These are phyloP conservation scores for Drosophila monieri DNA, from an alignment of 2,888 invertebrate species.

Conservation along the genomic window DNA sequence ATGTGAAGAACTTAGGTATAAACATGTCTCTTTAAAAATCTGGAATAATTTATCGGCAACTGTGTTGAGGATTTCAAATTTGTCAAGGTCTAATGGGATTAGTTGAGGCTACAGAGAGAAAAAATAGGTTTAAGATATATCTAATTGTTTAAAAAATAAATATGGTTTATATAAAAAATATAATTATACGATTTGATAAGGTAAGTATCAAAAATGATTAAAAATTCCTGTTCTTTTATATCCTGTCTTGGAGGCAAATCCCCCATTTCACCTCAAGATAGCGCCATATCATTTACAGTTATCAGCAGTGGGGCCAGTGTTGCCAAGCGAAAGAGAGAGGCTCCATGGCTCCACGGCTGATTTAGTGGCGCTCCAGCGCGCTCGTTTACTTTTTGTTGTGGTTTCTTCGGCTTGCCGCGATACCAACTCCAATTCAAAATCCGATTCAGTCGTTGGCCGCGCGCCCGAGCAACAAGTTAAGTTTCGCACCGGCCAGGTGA, in stretches of 20 bases:
- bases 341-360: constrained; percentile 3
- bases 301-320: constrained; percentile 9
- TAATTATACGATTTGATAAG: neutral
- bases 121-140: neutral
- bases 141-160: neutral
- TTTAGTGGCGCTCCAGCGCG: neutral
- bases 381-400: constrained; percentile 12
- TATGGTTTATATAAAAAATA: neutral
- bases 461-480: constrained; percentile 62
- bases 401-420: constrained; percentile 35
- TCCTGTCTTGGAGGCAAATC: constrained; percentile 8
- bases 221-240: neutral
- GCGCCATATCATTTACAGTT: constrained; percentile 11
- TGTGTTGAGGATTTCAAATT: neutral
- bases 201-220: neutral
- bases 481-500: constrained; percentile 44
- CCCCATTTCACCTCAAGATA: constrained; percentile 11
- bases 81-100: constrained; percentile 1
- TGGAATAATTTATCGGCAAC: too few relatives aligned
- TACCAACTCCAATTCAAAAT: constrained; percentile 27
- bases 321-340: constrained; percentile 30
- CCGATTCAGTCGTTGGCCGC: constrained; percentile 58
- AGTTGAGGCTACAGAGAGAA: neutral
- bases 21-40: constrained; percentile 8
- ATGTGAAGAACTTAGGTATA: neutral